Conservation (phyloP, 1,140 invertebrate genomes). For the Lasioglossum albipes region DNA sequence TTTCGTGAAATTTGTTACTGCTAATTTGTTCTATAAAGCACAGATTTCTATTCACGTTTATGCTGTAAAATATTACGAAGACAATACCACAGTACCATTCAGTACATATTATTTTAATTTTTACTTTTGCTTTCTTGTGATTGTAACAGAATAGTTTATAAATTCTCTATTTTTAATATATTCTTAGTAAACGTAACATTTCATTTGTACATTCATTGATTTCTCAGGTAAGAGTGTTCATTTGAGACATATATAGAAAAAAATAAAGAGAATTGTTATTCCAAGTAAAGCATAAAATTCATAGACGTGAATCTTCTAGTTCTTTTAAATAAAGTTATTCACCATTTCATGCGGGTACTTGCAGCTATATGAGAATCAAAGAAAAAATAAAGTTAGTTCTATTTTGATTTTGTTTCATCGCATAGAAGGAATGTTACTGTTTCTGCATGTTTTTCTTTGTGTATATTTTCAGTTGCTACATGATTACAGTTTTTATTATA, state of each 20-base stretch:
- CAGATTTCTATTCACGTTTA: conserved; percentile 67
- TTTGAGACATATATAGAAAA: conserved; percentile 20
- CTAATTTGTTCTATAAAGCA: conserved; percentile 56
- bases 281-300: conserved; percentile 34
- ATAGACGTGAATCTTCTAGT: conserved; percentile 52
- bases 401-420: conserved; percentile 39
- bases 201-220: conserved; percentile 31
- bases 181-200: conserved; percentile 18
- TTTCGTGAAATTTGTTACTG: conserved; percentile 46
- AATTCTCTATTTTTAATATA: conserved; percentile 34
- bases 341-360: conserved; percentile 54
- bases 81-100: conserved; percentile 67
- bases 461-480: conserved; percentile 1
- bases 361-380: neutral
- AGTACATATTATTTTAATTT: conserved; percentile 33
- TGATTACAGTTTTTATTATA: conserved; percentile 2
- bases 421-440: conserved; percentile 31
- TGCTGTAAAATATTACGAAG: conserved; percentile 63
- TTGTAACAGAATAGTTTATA: conserved; percentile 7
- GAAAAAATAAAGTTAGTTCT: conserved; percentile 6
- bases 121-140: conserved; percentile 17
- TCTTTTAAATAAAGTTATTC: conserved; percentile 42
- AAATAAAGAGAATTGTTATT: neutral
- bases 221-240: conserved; percentile 18
- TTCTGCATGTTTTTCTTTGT: conserved; percentile 12